Percentiles rank a stretch among this genome's conserved stretches.
Conservation (phyloP, 2,888 invertebrate genomes). For the Pyrochroa serraticornis region DNA sequence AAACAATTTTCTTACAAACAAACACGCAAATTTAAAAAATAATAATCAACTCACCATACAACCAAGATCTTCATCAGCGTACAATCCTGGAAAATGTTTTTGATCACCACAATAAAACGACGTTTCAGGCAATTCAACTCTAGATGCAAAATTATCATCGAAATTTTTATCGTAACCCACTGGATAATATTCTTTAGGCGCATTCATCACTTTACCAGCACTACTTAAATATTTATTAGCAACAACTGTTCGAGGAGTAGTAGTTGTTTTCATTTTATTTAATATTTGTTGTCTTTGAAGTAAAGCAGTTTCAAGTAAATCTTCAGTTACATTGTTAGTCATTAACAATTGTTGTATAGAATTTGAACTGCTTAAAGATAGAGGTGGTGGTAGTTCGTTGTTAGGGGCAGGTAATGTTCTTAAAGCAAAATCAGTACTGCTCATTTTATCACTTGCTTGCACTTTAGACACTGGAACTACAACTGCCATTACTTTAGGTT, state of each 20-base stretch:
- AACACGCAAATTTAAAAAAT: background rate
- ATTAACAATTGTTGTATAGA: constrained; percentile 55
- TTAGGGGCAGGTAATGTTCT: constrained; percentile 46
- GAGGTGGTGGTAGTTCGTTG: constrained; percentile 37
- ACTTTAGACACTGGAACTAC: constrained; percentile 46
- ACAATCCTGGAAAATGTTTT: constrained; percentile 88
- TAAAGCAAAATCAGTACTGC: constrained; percentile 48
- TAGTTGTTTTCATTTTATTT: constrained; percentile 52
- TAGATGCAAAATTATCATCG: constrained; percentile 84
- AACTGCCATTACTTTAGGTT: constrained; percentile 46
- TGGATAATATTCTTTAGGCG: constrained; percentile 87
- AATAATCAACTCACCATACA: constrained; percentile 75
- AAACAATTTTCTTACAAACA: background rate
- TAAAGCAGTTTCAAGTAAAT: constrained; percentile 78
- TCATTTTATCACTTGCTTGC: constrained; percentile 44
- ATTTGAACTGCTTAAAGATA: constrained; percentile 41
- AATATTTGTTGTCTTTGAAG: constrained; percentile 71
- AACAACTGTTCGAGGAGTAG: constrained; percentile 57
- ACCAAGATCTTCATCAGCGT: constrained; percentile 85
- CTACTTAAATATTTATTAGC: constrained; percentile 50
- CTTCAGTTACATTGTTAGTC: constrained; percentile 79
- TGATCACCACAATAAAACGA: constrained; percentile 86
- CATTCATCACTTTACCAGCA: constrained; percentile 80
- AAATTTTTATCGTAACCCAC: constrained; percentile 88
- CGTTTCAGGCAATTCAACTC: constrained; percentile 83